Base-by-base conservation (phyloP, 2,888 invertebrate genomes). In the Rhagophthalmus giganteus region DNA sequence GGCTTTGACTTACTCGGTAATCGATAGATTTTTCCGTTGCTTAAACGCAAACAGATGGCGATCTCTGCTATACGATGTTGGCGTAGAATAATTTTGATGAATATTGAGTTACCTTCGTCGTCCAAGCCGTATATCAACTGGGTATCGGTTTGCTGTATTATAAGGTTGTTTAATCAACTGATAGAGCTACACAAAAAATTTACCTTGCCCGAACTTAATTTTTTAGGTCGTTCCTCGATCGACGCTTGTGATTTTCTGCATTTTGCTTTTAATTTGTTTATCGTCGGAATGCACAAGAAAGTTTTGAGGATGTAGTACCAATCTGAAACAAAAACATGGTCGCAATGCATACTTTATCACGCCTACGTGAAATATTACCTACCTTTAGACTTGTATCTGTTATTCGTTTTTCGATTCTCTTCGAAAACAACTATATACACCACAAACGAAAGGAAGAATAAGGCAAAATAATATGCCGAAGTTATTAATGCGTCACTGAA, bases 41-140 rank as follows among this genome's bases (percentile, higher is more conserved):
- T 58, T 6, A 78, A 55, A 12, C 66, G 54, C 9, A 87, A 67
- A 45, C 78, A 73, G 1, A 88, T 64, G 54, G 77, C 77, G 1
- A 82, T 70, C 72, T 87, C 86, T 0, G 75, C 74, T n/a, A 78
- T 60, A 12, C 79, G 70, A 45, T 77, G 77, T 15, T 74, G 71
- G 31, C 78, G 69, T 53, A 81, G 78, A 5, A 78, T 77, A 33
- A 86, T 72, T 46, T 76, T 77, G 8, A 85, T 58, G 4, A 79
- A 69, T 0, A 87, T 12, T 0, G 77, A 74, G 34, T 81, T 78
- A 0, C 84, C 84, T 9, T 82, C 77, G 4, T 79, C 74, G 34
- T 83, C 79, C 0, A 76, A 69, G 0, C 82, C 81, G 31, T 79
- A 79, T 39, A 87, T 72, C 5, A 73, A 68, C 31, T 74, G 66